Evolutionary conservation across 2,797 vertebrate genomes (phyloP).

Genomic region (Tenualosa thibaudeaui): DNA sequence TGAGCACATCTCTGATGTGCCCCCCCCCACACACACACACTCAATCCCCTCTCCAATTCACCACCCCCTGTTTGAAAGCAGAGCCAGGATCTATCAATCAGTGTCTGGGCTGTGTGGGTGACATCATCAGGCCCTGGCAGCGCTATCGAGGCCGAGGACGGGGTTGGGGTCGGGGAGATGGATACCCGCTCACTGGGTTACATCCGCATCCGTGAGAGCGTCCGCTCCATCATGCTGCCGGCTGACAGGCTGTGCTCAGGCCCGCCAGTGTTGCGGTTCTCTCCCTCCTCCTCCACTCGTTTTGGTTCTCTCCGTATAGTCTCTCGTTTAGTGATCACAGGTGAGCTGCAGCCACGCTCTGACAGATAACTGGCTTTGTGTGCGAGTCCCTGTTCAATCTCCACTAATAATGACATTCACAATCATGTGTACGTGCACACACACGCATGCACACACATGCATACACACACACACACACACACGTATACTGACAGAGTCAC

Average conservation of each 20-base stretch:
- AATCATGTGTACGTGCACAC: neutral
- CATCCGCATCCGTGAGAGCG: constrained; percentile 69
- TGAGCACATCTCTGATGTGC: constrained; percentile 44
- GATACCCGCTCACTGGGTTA: constrained; percentile 67
- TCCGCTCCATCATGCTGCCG: constrained; percentile 62
- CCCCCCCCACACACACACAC: constrained; percentile 24
- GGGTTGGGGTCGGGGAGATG: constrained; percentile 70
- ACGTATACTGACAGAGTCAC: neutral
- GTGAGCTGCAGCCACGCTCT: constrained; percentile 34
- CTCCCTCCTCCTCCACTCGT: constrained; percentile 14
- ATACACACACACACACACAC: neutral
- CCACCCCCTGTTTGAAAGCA: constrained; percentile 41
- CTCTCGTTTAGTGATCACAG: constrained; percentile 53
- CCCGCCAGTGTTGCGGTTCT: constrained; percentile 32
- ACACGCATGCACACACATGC: neutral
- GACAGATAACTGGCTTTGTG: constrained; percentile 40
- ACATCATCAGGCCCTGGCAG: constrained; percentile 77
- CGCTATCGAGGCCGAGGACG: constrained; percentile 70
- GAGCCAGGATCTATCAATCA: constrained; percentile 76
- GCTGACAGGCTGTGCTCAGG: constrained; percentile 43
- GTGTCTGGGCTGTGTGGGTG: constrained; percentile 66
- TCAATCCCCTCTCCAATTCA: constrained; percentile 50
- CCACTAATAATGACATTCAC: neutral
- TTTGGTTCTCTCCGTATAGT: constrained; percentile 46
- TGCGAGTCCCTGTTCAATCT: neutral